Base-by-base conservation (phyloP, 2,888 invertebrate genomes). In the Limnephilus marmoratus region DNA sequence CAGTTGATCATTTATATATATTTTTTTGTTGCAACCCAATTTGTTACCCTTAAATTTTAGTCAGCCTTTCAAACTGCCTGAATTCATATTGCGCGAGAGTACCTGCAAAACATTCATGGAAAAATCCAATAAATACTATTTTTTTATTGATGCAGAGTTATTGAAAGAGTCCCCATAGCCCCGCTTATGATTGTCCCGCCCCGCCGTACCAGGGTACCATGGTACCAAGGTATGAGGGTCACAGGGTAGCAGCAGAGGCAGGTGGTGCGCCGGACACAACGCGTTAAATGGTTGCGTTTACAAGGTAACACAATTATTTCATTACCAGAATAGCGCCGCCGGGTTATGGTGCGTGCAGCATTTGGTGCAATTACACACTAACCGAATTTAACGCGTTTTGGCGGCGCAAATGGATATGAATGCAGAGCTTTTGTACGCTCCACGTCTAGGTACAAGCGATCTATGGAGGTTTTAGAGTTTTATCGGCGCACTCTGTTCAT, bases 231-330 rank as follows among this genome's bases (percentile, higher is more conserved):
- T 18, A 49, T 3, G 13, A 12, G 49, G 49, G 49, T 49, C 13
- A 0, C 53, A 53, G 53, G 53, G 3, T n/a, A 68, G 24, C 68
- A 68, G 68, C 2, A 68, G 24, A 68, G 68, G 68, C 68, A 68
- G 68, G 68, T 85, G 82, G 90, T 86, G 81, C 81, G 90, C 15
- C 18, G 24, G 89, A 29, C 85, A 41, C 85, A 85, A 45, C 37
- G 15, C 83, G 68, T 68, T 68, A 91, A 53, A 91, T 89, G 86
- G 45, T 91, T 86, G 90, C 87, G 92, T 91, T 91, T 92, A 92
- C 92, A 90, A 49, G 91, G 31, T 87, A 92, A 92, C 83, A 91
- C 91, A 92, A 91, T 92, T 92, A 92, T 92, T 92, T 90, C 85
- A 92, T 92, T 92, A 92, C 45, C 53, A 13, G 41, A 90, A 91